Base-by-base conservation (phyloP, 1,140 invertebrate genomes). In the Ceratina japonica region DNA sequence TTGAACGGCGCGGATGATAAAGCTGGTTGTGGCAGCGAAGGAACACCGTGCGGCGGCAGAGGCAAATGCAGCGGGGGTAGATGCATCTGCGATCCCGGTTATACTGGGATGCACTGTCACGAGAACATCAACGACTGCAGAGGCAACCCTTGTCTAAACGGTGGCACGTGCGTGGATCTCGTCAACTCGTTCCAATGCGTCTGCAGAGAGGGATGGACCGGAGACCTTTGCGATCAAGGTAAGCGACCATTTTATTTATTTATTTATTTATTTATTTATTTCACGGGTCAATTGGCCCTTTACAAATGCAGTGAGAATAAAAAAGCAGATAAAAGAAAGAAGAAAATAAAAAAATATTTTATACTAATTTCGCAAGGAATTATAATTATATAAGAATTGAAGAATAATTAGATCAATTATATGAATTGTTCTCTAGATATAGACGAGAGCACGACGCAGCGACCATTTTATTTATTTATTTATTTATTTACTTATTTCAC, bases 131-230 rank as follows among this genome's bases (percentile, higher is more conserved):
- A 96, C 89, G 95, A 96, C 83, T 96, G 95, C 85, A 94, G 95
- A 59, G 93, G 94, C 10, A 94, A 94, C 86, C 95, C 95, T 1
- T 97, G 97, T 83, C 91, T 95, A 75, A 96, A 96, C 84, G 96
- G 96, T 0, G 95, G 95, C 18, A 95, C 94, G 7, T 97, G 96
- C 88, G 94, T 96, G 0, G 96, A 97, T 87, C 92, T 94, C 80
- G 93, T 97, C 20, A 96, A 96, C 88, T 95, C 94, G 0, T 97
- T 96, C 89, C 94, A 96, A 73, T 98, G 97, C 89, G 94, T 95
- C 61, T 98, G 97, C 89, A 91, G 93, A 71, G 94, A 95, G 83
- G 94, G 95, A 15, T 95, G 94, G 94, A 93, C 93, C 81, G 94
- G 95, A 1, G 94, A 94, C 59, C 89, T 94, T n/a, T 95, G 94